Evolutionary conservation across 2,113 vertebrate genomes (phyloP).

Genomic region (Ascaphus truei): DNA sequence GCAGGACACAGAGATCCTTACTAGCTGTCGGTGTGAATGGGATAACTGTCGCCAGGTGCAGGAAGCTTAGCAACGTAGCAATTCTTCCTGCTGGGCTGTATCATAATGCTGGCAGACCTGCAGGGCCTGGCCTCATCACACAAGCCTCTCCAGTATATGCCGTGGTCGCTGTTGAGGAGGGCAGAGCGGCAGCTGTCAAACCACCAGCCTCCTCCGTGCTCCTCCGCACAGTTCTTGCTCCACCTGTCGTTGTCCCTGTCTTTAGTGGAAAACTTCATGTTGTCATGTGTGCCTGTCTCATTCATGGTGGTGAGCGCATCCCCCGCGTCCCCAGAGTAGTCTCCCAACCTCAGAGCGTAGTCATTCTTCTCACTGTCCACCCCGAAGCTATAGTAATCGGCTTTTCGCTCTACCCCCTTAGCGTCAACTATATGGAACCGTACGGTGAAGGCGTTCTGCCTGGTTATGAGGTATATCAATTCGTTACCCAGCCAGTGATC

Average conservation of each 20-base stretch:
- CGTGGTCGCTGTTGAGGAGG: conserved; percentile 1
- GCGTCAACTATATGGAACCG: not conserved
- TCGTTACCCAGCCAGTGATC: conserved; percentile 36
- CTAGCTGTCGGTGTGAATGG: no score
- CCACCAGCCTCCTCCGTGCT: not conserved
- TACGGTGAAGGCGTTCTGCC: conserved; percentile 18
- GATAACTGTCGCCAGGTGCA: not conserved
- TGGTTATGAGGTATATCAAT: conserved; percentile 13
- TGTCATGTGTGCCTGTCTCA: not conserved
- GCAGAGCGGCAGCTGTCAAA: conserved; percentile 27
- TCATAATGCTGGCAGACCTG: not conserved
- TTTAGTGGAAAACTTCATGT: conserved; percentile 31
- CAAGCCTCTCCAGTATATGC: conserved; percentile 34
- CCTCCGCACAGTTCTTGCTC: not conserved
- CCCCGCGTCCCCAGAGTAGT: not conserved
- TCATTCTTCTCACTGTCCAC: not conserved
- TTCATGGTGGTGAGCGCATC: not conserved
- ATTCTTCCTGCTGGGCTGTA: conserved; percentile 35
- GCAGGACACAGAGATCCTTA: no score
- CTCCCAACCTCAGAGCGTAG: conserved; percentile 4
- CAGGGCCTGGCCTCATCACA: conserved; percentile 4
- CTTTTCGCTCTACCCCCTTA: not conserved
- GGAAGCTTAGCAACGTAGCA: not conserved
- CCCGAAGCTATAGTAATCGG: not conserved
- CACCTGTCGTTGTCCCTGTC: conserved; percentile 24